Conservation (phyloP, 2,888 invertebrate species). For the Galeopsomyia nigrocyanea region DNA sequence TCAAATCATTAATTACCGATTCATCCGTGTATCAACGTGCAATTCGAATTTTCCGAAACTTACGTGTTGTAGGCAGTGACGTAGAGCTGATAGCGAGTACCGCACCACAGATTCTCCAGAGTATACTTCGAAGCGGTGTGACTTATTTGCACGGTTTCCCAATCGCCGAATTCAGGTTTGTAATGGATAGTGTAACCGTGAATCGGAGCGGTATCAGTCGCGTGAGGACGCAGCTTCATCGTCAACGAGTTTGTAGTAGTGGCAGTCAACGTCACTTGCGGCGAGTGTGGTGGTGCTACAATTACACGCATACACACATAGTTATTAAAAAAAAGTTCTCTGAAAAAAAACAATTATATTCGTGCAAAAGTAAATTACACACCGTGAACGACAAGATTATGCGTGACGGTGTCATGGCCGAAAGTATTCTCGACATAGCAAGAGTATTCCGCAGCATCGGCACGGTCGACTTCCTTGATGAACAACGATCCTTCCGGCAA, state of each 20-base stretch:
- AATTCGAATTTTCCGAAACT: constrained; percentile 51
- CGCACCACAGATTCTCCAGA: constrained; percentile 90
- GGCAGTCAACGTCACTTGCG: constrained; percentile 80
- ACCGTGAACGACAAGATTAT: constrained; percentile 90
- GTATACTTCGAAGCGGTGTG: constrained; percentile 86
- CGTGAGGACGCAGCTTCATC: constrained; percentile 80
- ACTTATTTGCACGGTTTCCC: constrained; percentile 88
- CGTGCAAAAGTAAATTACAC: constrained; percentile 45
- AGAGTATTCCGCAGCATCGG: constrained; percentile 94
- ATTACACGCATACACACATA: constrained; percentile 1
- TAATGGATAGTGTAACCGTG: constrained; percentile 93
- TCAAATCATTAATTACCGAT: constrained; percentile 10
- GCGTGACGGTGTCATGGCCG: constrained; percentile 92
- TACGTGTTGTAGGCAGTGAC: constrained; percentile 94
- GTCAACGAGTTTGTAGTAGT: constrained; percentile 83
- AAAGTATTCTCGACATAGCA: constrained; percentile 94
- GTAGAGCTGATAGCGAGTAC: constrained; percentile 93
- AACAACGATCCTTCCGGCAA: constrained; percentile 92
- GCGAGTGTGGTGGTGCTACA: constrained; percentile 81
- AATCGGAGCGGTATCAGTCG: constrained; percentile 87
- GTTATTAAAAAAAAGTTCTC: constrained; percentile 20
- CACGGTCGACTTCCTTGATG: constrained; percentile 88
- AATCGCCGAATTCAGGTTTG: constrained; percentile 95
- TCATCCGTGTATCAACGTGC: background rate
- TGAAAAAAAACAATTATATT: background rate